Percentiles rank a stretch among this genome's conserved stretches.
These are phyloP conservation scores for Pipistrellus nathusii DNA, from an alignment of 2,797 vertebrate species.

Conservation along the genomic window DNA sequence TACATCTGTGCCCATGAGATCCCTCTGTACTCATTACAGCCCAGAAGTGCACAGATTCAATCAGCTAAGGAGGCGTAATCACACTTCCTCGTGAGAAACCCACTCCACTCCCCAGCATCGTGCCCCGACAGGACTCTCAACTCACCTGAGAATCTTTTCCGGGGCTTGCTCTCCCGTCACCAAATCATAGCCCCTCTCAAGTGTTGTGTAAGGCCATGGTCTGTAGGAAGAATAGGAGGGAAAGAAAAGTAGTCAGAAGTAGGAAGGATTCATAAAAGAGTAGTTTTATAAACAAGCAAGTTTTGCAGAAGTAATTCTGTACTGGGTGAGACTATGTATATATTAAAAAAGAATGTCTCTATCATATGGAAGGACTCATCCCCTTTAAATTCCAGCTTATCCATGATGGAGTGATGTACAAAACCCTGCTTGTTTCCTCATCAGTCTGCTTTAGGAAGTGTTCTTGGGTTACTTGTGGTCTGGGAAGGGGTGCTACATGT, in stretches of 20 bases:
- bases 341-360: neutral
- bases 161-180: constrained; percentile 98
- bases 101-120: neutral
- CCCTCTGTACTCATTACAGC: neutral
- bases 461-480: neutral
- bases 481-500: neutral
- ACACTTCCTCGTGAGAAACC: neutral
- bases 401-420: neutral
- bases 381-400: neutral
- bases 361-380: neutral
- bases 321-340: neutral
- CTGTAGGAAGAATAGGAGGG: constrained; percentile 83
- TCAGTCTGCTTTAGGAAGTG: neutral
- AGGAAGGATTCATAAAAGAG: neutral
- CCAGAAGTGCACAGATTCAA: neutral
- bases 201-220: constrained; percentile 98
- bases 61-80: neutral
- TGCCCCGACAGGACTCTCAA: neutral
- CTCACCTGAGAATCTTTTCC: constrained; percentile 98
- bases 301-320: neutral
- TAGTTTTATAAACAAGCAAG: neutral
- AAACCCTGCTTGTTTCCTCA: neutral
- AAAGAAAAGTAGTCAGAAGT: neutral
- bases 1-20: neutral
- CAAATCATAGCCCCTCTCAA: constrained; percentile 97